Base-by-base conservation (phyloP, 2,797 vertebrate species). In the Limosa lapponica region DNA sequence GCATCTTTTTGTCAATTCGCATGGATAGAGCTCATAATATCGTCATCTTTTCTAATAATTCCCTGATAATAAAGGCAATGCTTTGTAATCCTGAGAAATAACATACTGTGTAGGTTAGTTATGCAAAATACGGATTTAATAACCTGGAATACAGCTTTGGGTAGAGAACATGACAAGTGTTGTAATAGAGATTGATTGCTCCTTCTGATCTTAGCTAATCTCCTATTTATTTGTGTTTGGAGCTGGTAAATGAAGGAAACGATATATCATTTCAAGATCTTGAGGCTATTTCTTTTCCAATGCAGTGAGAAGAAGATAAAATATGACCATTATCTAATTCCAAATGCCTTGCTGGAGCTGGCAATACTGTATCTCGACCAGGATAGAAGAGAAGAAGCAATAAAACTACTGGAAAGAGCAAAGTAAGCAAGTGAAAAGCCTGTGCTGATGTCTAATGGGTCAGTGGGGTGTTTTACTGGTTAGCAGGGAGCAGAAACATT, bases 321-420 rank as follows among this genome's bases (percentile, higher is more conserved):
- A 96, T 99, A 99, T 58, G 99, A 99, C 96, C 99, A 99, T 96
- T 99, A 99, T 96, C 97, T 99, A 97, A 99, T 99, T 94, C 99
- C 99, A 82, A 99, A 99, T 78, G 99, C 99, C 11, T 97, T 99
- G 86, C 97, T 99, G 97, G 99, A 99, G 97, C 98, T 99, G 43
- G 99, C 99, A 4, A 97, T 99, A 95, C 97, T 99, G 49, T 99
- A 98, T 96, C 98, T 99, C 96, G 99, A 99, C 77, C 98, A 99
- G 94, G 98, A 98, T 9, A 98, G 98, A 96, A 98, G 94, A 37
- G 98, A 99, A 81, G 99, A 99, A 92, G 99, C 98, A 79, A 96
- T 99, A 94, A 99, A 98, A 97, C 98, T 99, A 57, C 98, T 99
- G 91, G 99, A 99, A 96, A 89, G 98, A 88, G 99, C 99, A 90